Percentiles rank a stretch among this genome's conserved stretches.
phyloP scores from a whole-genome alignment of 2,113 vertebrate genomes.

The Phylloscopus whistleri region DNA sequence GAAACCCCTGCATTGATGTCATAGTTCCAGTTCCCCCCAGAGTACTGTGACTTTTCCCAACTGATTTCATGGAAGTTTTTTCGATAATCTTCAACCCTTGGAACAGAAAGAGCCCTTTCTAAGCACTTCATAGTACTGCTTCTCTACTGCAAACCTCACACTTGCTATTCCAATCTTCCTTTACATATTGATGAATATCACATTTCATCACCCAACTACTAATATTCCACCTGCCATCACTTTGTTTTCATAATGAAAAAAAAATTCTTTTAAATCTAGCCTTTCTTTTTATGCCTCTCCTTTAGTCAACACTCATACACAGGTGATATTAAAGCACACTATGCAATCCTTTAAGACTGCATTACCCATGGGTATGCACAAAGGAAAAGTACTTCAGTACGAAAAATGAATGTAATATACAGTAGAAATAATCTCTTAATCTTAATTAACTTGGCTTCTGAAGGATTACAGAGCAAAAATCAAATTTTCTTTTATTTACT shows the following conservation, averaged over 20 bases:
- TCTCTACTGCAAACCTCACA: neutral
- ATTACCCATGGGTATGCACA: neutral
- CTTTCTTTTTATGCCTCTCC: neutral
- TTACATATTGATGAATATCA: neutral
- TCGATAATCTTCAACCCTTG: neutral
- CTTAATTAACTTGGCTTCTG: neutral
- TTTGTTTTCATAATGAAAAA: neutral
- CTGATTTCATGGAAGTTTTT: neutral
- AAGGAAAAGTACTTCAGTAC: neutral
- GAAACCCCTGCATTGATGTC: neutral
- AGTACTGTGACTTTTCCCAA: neutral
- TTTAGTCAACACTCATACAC: neutral
- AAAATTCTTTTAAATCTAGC: neutral
- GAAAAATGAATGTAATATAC: conserved; percentile 9
- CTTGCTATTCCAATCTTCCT: neutral
- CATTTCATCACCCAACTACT: neutral
- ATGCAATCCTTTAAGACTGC: neutral
- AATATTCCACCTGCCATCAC: neutral
- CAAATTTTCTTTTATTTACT: neutral
- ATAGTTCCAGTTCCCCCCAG: neutral
- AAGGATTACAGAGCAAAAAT: neutral
- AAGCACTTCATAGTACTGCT: neutral
- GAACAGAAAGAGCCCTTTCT: neutral
- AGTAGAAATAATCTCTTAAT: neutral
- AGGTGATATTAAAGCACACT: neutral